These are phyloP conservation scores for Rallus limicola DNA, from an alignment of 2,113 vertebrate species.

Conservation along the genomic window DNA sequence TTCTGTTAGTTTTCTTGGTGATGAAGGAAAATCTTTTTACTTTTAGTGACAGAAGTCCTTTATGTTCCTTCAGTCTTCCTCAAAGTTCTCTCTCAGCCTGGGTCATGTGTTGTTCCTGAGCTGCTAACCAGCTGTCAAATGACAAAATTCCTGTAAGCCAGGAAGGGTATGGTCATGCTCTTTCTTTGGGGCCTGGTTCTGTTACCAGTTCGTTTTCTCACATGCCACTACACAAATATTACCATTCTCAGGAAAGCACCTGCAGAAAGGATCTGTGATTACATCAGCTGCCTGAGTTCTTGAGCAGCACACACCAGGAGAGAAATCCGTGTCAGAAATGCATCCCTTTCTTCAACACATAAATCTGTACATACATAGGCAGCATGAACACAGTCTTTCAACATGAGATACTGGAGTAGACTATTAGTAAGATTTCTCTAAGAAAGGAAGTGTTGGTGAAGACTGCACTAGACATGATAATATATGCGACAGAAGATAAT, in stretches of 20 bases:
- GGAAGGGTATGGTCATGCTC: neutral
- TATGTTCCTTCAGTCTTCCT: neutral
- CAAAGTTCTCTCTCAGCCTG: neutral
- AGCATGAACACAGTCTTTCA: neutral
- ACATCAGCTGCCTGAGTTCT: neutral
- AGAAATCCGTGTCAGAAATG: neutral
- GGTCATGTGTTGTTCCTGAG: neutral
- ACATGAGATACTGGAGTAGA: neutral
- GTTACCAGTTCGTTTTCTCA: neutral
- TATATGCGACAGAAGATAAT: neutral
- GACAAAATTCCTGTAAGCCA: neutral
- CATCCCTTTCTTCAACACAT: neutral
- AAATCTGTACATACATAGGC: neutral
- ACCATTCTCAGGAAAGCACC: neutral
- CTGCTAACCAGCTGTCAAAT: neutral
- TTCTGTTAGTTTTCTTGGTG: neutral
- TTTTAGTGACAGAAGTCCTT: neutral
- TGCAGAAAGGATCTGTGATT: neutral
- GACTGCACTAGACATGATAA: neutral
- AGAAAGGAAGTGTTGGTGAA: neutral
- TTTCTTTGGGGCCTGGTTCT: neutral
- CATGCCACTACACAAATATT: neutral
- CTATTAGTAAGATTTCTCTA: neutral
- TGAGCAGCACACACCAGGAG: neutral
- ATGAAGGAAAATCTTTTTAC: neutral